Percentiles rank a stretch among this genome's conserved stretches.
phyloP scores from a whole-genome alignment of 1,140 invertebrate genomes.

The Aphelinus certus region DNA sequence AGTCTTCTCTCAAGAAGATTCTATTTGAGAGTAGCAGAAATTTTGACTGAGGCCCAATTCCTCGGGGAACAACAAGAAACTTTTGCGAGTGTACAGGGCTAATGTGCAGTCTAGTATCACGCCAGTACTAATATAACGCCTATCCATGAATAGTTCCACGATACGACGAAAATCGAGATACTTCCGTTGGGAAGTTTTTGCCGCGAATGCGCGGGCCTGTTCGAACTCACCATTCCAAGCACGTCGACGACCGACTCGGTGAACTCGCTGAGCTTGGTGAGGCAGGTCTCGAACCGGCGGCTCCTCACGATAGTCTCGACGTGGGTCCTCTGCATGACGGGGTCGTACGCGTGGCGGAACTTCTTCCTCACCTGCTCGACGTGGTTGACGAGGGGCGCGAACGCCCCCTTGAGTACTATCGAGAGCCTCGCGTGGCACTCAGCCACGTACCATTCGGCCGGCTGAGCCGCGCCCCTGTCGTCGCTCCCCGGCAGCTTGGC shows the following conservation, averaged over 20 bases:
- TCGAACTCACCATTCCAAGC: conserved; percentile 2
- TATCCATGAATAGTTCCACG: neutral
- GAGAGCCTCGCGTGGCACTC: conserved; percentile 51
- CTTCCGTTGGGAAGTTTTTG: neutral
- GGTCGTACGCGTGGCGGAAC: conserved; percentile 59
- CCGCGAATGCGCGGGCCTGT: too few species aligned
- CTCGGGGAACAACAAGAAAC: too few species aligned
- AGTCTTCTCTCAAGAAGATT: too few species aligned
- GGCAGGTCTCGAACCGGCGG: conserved; percentile 7
- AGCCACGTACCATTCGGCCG: conserved; percentile 50
- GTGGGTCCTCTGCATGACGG: conserved; percentile 45
- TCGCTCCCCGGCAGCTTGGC: conserved; percentile 45
- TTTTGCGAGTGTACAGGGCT: too few species aligned
- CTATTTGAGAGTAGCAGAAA: too few species aligned
- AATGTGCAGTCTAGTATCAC: neutral
- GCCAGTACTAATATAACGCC: neutral
- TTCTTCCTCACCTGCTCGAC: conserved; percentile 52
- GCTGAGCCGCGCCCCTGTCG: conserved; percentile 36
- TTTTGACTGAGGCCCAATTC: too few species aligned
- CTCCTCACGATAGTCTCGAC: neutral
- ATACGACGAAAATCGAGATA: neutral
- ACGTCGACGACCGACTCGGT: neutral
- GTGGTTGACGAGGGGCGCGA: conserved; percentile 56
- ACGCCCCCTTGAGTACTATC: conserved; percentile 53
- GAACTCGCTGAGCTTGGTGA: conserved; percentile 19